phyloP scores from a whole-genome alignment of 2,888 invertebrate genomes.

The Rhyacophila evoluta region DNA sequence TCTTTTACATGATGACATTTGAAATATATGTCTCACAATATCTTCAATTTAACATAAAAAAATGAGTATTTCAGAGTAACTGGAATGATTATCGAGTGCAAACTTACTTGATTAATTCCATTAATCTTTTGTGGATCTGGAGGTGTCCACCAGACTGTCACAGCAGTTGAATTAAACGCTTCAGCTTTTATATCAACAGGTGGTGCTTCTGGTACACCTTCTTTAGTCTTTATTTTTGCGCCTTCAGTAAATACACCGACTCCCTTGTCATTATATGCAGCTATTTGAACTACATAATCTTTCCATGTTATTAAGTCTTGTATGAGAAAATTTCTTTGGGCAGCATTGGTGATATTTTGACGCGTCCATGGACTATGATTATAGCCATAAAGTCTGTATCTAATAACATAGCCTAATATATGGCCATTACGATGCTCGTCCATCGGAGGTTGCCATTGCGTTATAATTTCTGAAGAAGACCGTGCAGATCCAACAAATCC shows the following conservation, averaged over 20 bases:
- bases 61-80: too few species aligned
- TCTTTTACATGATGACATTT: too few species aligned
- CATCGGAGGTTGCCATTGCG: conserved; percentile 96
- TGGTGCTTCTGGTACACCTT: conserved; percentile 94
- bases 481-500: conserved; percentile 95
- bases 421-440: conserved; percentile 96
- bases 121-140: conserved; percentile 98
- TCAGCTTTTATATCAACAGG: conserved; percentile 85
- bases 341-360: conserved; percentile 93
- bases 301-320: conserved; percentile 97
- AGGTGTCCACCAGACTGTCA: conserved; percentile 91
- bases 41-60: too few species aligned
- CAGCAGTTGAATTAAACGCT: conserved; percentile 88
- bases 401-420: conserved; percentile 92
- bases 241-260: conserved; percentile 93
- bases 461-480: conserved; percentile 94
- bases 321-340: conserved; percentile 90
- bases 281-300: conserved; percentile 96
- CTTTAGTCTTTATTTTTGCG: conserved; percentile 93
- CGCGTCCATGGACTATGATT: conserved; percentile 92
- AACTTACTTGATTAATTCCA: conserved; percentile 89
- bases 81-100: too few species aligned
- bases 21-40: too few species aligned
- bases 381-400: conserved; percentile 92
- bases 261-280: conserved; percentile 97